These are phyloP conservation scores for Apantesis nais DNA, from an alignment of 2,888 invertebrate species.

Conservation along the genomic window DNA sequence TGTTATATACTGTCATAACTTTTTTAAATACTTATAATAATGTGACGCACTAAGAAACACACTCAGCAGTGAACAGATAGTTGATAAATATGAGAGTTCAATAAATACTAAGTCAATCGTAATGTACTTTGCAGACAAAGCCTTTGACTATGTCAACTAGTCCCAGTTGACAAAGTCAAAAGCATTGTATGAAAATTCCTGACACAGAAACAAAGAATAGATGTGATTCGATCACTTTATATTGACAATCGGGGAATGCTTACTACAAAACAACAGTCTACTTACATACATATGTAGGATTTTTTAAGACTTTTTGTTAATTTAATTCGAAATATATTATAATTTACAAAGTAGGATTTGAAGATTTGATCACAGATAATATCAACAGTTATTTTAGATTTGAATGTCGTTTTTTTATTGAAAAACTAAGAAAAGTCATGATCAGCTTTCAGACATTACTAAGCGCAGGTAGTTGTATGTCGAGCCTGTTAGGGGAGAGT, in stretches of 20 bases:
- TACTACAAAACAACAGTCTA: neutral
- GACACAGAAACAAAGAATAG: neutral
- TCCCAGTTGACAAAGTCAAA: neutral
- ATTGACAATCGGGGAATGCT: neutral
- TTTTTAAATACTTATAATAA: neutral
- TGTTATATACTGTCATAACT: neutral
- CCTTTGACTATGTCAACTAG: neutral
- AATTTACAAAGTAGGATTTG: neutral
- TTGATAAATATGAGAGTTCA: neutral
- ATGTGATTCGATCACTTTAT: neutral
- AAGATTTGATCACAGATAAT: no score
- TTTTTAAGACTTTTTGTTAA: neutral
- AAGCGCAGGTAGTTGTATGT: neutral
- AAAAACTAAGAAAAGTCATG: no score
- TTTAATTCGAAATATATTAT: neutral
- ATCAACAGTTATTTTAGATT: no score
- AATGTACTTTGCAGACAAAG: slow-evolving; percentile 1
- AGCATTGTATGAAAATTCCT: neutral
- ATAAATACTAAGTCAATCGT: neutral
- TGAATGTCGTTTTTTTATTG: no score
- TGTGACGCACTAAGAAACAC: neutral
- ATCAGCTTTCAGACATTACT: no score
- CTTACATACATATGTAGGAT: neutral
- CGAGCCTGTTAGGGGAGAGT: neutral
- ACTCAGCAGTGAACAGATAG: neutral